Base-by-base conservation (phyloP, 2,797 vertebrate species). In the Hozukius guyotensis region DNA sequence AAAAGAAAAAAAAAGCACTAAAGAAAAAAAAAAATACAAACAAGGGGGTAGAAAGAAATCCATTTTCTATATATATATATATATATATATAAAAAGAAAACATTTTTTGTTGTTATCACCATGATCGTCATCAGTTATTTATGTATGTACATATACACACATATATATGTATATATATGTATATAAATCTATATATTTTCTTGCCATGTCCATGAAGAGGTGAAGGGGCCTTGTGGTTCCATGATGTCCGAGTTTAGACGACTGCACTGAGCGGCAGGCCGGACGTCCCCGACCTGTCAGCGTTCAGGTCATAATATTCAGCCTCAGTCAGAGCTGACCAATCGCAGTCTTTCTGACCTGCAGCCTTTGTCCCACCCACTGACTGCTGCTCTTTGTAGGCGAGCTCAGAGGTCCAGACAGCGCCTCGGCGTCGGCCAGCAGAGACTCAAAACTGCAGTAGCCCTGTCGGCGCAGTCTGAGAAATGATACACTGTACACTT, bases 401-500 rank as follows among this genome's bases (percentile, higher is more conserved):
- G 55, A 79, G 85, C 78, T 84, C 83, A 67, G 76, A 85, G 87
- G 90, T 93, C 88, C 91, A 87, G 42, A 18, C 42, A 18, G 84
- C 77, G 87, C 79, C 78, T 86, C 29, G 10, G 42, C 73, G 69
- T 84, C 60, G 68, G 86, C 86, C 90, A 80, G 85, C 82, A 82
- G 88, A 83, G 88, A 77, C 82, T 87, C 80, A 80, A 32, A 75
- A 82, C 85, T 80, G 82, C 83, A 79, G 86, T 75, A 88, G 89
- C 79, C 85, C 88, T 85, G 84, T 88, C 72, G 81, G 86, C 75
- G 90, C 92, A 92, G 92, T 94, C 88, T 87, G 85, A 91, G 89
- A 92, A 92, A 93, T 87, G 75, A 94, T 93, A 93, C 91, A 90
- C 93, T 93, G 94, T 93, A 96, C 94, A 94, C 80, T 84, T 87